Evolutionary conservation across 2,113 vertebrate species (phyloP).

Genomic region (Callopanchax toddi): DNA sequence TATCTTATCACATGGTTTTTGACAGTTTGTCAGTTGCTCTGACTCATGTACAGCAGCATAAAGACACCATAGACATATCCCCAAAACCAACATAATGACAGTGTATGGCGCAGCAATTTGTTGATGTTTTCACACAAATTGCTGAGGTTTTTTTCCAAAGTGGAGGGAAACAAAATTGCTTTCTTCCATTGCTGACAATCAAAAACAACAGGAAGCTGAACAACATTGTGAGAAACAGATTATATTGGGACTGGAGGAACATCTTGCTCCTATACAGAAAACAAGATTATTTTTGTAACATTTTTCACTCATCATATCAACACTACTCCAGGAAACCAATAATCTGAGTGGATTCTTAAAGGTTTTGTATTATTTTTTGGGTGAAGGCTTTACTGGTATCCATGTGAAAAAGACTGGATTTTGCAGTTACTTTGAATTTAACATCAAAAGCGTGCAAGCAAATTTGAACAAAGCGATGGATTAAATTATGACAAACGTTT

Average conservation of each 20-base stretch:
- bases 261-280: neutral
- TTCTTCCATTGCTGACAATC: constrained; percentile 5
- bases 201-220: constrained; percentile 8
- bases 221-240: neutral
- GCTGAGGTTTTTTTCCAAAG: neutral
- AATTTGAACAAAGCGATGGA: neutral
- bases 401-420: too few relatives aligned
- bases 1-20: neutral
- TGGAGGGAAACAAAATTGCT: neutral
- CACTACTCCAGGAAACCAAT: neutral
- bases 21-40: neutral
- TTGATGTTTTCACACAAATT: neutral
- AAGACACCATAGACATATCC: neutral
- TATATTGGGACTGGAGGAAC: neutral
- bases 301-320: neutral
- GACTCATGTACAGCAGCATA: neutral
- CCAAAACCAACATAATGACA: constrained; percentile 5
- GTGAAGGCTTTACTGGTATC: too few relatives aligned
- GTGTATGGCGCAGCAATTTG: constrained; percentile 4
- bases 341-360: neutral
- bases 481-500: too few relatives aligned
- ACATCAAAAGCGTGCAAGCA: neutral
- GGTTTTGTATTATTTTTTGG: neutral
- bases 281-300: neutral
- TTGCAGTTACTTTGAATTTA: too few relatives aligned